Evolutionary conservation across 2,113 vertebrate species (phyloP), one percentile per base, ranked within the genome.

Genomic region (Trematomus loennbergii): DNA sequence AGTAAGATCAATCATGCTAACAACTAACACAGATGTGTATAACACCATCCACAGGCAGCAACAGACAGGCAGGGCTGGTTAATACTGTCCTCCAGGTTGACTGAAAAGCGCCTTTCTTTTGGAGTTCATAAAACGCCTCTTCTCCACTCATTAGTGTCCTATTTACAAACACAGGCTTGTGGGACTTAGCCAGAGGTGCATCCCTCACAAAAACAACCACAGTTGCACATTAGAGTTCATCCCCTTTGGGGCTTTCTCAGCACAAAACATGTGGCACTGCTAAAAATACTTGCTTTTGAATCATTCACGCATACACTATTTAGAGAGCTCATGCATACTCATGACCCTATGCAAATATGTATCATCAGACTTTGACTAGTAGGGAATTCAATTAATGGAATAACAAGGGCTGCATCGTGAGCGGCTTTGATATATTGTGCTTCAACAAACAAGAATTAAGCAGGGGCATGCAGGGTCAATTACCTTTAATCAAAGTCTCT

Each of bases 211-310:
- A 80, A 82, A 91, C 86, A 79, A 80, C 73, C 72, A 52, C 75
- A 57, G n/a, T 46, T 74, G 52, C 74, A 85, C 74, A 76, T 75
- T 46, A 62, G 17, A 69, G 58, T 17, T 20, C 9, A 17, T 1
- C 3, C 46, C 53, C 58, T n/a, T 12, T 0, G 33, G 43, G 9
- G 1, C 65, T 53, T 68, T 58, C 64, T 65, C 55, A 68, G 66
- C 43, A 45, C 64, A 75, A 85, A 79, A 85, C 18, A 78, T 63
- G 79, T 74, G 77, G 76, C 69, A 20, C 72, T 76, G 15, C 85
- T 88, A 87, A 87, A 91, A 88, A 90, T 90, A 90, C 62, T 75
- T 74, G 52, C 73, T 79, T 85, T 64, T 87, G 78, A 89, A 83
- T 88, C 58, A 75, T 86, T 88, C 69, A 89, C 53, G 5, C 85